phyloP scores from a whole-genome alignment of 2,113 vertebrate species.

The Loxodonta africana region DNA sequence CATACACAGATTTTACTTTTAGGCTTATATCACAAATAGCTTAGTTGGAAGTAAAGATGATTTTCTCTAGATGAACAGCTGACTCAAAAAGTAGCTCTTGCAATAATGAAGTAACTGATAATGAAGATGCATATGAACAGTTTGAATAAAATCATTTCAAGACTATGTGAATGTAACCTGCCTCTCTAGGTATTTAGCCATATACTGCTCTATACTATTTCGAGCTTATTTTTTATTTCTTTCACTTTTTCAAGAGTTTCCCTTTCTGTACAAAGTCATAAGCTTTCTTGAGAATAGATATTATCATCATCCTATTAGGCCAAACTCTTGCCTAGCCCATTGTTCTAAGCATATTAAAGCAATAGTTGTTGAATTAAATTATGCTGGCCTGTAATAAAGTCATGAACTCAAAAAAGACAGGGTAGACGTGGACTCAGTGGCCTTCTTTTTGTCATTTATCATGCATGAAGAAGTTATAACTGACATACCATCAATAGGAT shows the following conservation, averaged over 20 bases:
- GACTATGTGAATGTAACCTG: background rate
- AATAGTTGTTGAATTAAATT: background rate
- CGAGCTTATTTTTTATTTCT: constrained; percentile 17
- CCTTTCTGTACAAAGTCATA: background rate
- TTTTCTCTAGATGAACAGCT: constrained; percentile 8
- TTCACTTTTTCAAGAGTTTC: background rate
- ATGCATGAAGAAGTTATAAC: background rate
- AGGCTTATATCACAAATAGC: background rate
- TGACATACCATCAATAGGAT: background rate
- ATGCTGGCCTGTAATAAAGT: background rate
- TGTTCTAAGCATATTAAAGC: background rate
- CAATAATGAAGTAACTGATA: constrained; percentile 12
- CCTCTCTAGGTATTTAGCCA: background rate
- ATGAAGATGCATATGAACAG: background rate
- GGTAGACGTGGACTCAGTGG: background rate
- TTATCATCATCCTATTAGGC: background rate
- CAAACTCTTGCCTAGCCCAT: background rate
- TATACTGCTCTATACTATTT: background rate
- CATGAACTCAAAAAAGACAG: background rate
- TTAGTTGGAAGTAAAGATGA: background rate
- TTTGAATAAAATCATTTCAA: constrained; percentile 29
- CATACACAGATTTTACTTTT: background rate
- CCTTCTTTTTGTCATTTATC: background rate
- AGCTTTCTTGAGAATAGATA: background rate
- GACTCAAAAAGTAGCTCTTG: background rate